Percentiles rank a stretch among this genome's conserved stretches.
phyloP scores from a whole-genome alignment of 2,888 invertebrate species.

The Agonopterix subpropinquella region DNA sequence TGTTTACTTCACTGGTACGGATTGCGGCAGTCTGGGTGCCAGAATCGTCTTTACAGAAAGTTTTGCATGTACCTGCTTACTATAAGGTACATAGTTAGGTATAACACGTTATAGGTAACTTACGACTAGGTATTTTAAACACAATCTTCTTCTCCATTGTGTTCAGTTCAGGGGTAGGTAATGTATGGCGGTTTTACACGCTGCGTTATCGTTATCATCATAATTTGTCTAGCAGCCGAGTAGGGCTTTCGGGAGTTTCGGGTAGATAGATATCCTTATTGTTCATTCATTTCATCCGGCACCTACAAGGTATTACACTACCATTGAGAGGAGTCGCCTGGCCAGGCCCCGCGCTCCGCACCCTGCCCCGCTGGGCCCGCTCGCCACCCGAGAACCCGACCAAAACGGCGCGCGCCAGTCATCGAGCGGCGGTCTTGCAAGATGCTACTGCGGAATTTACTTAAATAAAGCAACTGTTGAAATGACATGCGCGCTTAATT shows the following conservation, averaged over 20 bases:
- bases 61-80: no score
- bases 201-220: neutral
- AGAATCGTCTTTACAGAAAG: no score
- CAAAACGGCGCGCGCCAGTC: conserved; percentile 46
- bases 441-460: conserved; percentile 22
- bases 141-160: no score
- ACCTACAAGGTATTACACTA: conserved; percentile 23
- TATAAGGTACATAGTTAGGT: no score
- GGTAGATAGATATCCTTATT: conserved; percentile 11
- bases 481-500: conserved; percentile 61
- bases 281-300: conserved; percentile 30
- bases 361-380: conserved; percentile 18
- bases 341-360: conserved; percentile 25
- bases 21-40: no score
- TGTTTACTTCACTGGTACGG: no score
- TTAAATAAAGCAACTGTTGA: conserved; percentile 31
- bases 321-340: conserved; percentile 24
- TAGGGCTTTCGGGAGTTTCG: neutral
- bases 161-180: no score
- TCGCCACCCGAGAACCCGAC: conserved; percentile 17
- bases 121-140: no score
- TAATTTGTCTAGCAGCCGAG: neutral
- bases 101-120: no score
- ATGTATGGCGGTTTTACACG: no score
- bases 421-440: conserved; percentile 60